A percentile compares a stretch with the other conserved stretches of the same genome.
Evolutionary conservation across 2,888 invertebrate species (phyloP).

Genomic region (Rapana venosa): DNA sequence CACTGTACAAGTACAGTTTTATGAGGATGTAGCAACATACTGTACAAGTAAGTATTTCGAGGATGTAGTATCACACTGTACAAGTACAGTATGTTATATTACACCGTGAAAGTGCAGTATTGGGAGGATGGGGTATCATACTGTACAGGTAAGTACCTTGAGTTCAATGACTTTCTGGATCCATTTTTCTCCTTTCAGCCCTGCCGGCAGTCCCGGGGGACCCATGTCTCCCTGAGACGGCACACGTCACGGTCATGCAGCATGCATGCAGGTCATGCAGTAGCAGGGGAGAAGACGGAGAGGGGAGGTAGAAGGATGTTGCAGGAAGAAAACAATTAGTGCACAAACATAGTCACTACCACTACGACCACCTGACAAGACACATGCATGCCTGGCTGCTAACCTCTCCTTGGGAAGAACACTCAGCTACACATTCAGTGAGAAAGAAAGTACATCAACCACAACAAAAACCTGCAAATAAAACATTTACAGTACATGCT

Average conservation of each 20-base stretch:
- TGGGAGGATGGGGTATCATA: too few relatives aligned
- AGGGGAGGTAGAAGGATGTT: neutral
- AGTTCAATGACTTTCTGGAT: constrained; percentile 58
- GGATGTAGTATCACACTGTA: too few relatives aligned
- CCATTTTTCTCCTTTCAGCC: constrained; percentile 57
- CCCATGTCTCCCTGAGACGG: constrained; percentile 68
- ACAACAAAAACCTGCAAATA: neutral
- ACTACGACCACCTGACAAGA: neutral
- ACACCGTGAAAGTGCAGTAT: too few relatives aligned
- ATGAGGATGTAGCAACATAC: too few relatives aligned
- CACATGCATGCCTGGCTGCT: neutral
- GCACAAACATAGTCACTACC: neutral
- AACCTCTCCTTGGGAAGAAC: neutral
- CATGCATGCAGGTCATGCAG: constrained; percentile 11
- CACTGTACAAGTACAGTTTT: too few relatives aligned
- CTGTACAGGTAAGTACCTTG: constrained; percentile 54
- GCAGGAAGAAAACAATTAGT: neutral
- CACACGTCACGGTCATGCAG: neutral
- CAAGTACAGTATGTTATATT: too few relatives aligned
- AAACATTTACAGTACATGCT: neutral
- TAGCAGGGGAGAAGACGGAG: neutral
- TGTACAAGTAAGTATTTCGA: too few relatives aligned
- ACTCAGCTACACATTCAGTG: neutral
- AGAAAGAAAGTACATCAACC: neutral
- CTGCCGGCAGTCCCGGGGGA: constrained; percentile 67